Evolutionary conservation across 1,140 invertebrate genomes (phyloP).

Genomic region (Diabrotica virgifera): DNA sequence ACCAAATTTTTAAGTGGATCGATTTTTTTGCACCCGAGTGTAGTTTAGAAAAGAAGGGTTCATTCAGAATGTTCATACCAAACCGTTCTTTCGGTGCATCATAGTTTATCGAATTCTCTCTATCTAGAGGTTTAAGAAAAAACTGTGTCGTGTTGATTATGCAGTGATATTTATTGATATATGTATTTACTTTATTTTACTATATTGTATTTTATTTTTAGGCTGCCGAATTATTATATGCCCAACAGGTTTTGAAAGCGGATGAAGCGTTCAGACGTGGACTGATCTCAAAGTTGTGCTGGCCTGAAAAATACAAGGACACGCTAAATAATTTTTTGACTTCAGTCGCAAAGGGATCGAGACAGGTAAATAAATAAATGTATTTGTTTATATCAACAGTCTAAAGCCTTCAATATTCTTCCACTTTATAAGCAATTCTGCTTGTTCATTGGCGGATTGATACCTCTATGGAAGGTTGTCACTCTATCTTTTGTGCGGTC

Average conservation of each 20-base stretch:
- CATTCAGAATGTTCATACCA: too few relatives aligned
- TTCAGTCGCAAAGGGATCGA: slow-evolving; percentile 62
- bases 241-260: slow-evolving; percentile 66
- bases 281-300: slow-evolving; percentile 67
- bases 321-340: slow-evolving; percentile 62
- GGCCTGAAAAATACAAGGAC: slow-evolving; percentile 66
- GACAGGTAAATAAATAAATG: slow-evolving; percentile 55
- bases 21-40: too few relatives aligned
- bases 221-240: slow-evolving; percentile 67
- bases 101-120: too few relatives aligned
- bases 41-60: too few relatives aligned
- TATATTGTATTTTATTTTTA: slow-evolving; percentile 49
- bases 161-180: background rate
- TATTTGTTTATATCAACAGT: slow-evolving; percentile 2
- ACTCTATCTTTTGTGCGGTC: too few relatives aligned
- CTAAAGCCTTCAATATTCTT: background rate
- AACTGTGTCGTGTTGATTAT: background rate
- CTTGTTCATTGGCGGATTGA: too few relatives aligned
- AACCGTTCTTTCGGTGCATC: too few relatives aligned
- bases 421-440: background rate
- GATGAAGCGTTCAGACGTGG: slow-evolving; percentile 67
- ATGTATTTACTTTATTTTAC: background rate
- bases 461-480: too few relatives aligned
- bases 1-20: too few relatives aligned
- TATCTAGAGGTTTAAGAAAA: background rate